Base-by-base conservation (phyloP, 1,140 invertebrate genomes). In the Aphidius ervi region DNA sequence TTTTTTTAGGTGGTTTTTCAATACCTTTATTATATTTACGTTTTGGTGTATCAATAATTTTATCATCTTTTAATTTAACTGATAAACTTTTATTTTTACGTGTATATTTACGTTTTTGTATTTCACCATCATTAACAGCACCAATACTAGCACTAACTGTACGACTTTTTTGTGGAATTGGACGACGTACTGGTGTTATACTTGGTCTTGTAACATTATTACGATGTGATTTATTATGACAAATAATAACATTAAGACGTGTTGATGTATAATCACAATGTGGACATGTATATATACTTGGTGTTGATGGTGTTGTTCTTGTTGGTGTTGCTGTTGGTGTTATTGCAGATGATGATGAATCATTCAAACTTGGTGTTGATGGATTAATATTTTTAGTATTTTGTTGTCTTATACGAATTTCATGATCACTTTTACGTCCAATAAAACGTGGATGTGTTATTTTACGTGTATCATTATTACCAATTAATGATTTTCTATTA, bases 231-330 rank as follows among this genome's bases (percentile, higher is more conserved):
- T 81, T 82, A 47, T 85, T 85, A 69, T 91, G 89, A 65, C 84
- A 78, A 58, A 89, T 84, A 62, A 90, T 82, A 41, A 88, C 86
- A 70, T 88, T 89, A 9, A 90, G 71, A 16, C 88, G 79, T 8
- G 81, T 81, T 31, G 86, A 84, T 42, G 81, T 81, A 67, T 88
- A 90, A 57, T 75, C 73, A 70, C 89, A 90, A 16, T 83, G 67
- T 60, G 83, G 79, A 74, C 89, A 91, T 6, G 71, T 86, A 88
- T 43, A 77, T 70, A 23, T 68, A 37, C 59, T 65, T 46, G 72
- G 58, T 31, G 67, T 67, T 65, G 78, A 57, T 63, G 70, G 67
- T 48, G 23, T 2, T 31, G 23, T 31, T 31, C 2, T 31, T 31
- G 23, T 31, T 31, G 23, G 2, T 31, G 23, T 31, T 31, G 23